Base-by-base conservation (phyloP, 30 jellyfish, hydroid and myxozoan genomes). In the Sanderia malayensis region DNA sequence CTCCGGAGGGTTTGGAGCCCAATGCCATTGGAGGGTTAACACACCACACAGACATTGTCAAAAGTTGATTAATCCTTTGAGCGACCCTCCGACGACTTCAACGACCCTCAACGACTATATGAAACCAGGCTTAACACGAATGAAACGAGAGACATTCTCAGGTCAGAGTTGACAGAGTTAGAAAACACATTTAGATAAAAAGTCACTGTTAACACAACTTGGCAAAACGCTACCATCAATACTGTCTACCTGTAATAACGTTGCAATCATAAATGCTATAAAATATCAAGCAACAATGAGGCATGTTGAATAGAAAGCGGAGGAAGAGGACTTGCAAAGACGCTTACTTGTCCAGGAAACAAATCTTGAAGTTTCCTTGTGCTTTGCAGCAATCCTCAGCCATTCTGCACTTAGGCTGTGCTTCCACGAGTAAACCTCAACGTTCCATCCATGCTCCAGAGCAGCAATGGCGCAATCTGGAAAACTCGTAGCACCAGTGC, bases 341-440 rank as follows among this genome's bases (percentile, higher is more conserved):
- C 2, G 71, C 96, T 61, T 63, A 86, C 96, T 86, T 91, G 53
- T 86, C 96, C 13, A 86, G 80, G 37, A 59, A 86, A 23, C 64
- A 32, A 8, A 86, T 77, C 45, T 71, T 86, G 66, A 85, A 74
- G 10, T 61, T 67, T 60, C 55, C 31, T 67, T 69, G 60, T 85
- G 83, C 32, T 85, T 85, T n/a, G 83, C 81, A 10, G 95, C 97
- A 1, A 89, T 58, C 70, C 73, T 89, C 68, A 81, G 81, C 97
- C 97, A 89, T 46, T 82, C 97, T 0, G 95, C 85, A 62, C 97
- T 89, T 52, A 89, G 78, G 61, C 95, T 73, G 47, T 89, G 97
- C 47, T 71, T 69, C 97, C 97, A 89, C 28, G 97, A 89, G 70
- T 80, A 86, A 22, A 89, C 93, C 58, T 89, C 97, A 20, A 89